Percentiles rank a stretch among this genome's conserved stretches.
Evolutionary conservation across 1,140 invertebrate species (phyloP).

Genomic region (Euura saliciscinereae): DNA sequence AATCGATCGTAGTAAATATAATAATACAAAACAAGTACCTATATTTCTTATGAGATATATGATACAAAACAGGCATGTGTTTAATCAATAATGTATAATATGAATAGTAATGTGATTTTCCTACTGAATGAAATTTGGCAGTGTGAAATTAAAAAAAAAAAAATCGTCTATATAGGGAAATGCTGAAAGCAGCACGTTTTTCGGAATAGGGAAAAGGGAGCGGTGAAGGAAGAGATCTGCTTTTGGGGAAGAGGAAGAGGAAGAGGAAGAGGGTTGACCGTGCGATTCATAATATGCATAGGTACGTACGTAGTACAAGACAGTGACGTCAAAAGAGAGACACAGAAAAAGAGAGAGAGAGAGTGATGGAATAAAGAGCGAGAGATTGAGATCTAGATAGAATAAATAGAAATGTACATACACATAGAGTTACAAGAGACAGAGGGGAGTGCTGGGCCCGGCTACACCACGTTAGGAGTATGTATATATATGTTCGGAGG

Average conservation of each 20-base stretch:
- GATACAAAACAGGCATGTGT: too few relatives aligned
- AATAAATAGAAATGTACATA: constrained; percentile 14
- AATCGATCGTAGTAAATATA: not conserved
- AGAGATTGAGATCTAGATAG: constrained; percentile 16
- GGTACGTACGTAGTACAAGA: not conserved
- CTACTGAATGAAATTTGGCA: not conserved
- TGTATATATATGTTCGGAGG: constrained; percentile 2
- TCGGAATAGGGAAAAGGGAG: not conserved
- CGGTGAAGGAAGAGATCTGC: not conserved
- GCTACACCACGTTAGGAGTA: constrained; percentile 55
- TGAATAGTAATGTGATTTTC: too few relatives aligned
- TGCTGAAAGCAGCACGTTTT: not conserved
- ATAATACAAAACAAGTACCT: not conserved
- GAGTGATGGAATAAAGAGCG: constrained; percentile 26
- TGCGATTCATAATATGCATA: constrained; percentile 7
- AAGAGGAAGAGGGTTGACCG: not conserved
- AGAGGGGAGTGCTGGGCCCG: constrained; percentile 55
- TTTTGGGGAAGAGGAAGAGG: not conserved
- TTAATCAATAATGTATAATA: too few relatives aligned
- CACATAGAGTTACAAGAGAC: constrained; percentile 23
- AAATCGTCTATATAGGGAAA: not conserved
- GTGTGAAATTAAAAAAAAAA: not conserved
- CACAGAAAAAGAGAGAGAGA: constrained; percentile 23
- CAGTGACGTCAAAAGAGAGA: not conserved
- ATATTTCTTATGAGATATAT: too few relatives aligned